Evolutionary conservation across 2,888 invertebrate genomes (phyloP).

Genomic region (Chrysolina haemoptera): DNA sequence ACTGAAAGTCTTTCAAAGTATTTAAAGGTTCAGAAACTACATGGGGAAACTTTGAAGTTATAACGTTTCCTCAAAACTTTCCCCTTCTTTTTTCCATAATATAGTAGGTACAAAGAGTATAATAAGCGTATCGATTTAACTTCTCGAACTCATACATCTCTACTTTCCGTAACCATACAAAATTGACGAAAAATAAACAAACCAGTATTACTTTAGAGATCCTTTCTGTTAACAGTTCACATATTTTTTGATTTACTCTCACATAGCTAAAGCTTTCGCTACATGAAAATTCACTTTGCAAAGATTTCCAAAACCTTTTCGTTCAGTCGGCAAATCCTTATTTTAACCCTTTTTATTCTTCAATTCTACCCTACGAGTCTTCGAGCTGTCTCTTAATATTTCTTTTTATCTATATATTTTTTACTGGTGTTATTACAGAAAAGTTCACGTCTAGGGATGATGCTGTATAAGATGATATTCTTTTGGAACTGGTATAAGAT

Average conservation of each 20-base stretch:
- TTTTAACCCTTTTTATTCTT: conserved; percentile 48
- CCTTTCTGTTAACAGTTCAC: conserved; percentile 27
- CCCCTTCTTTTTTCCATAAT: no score
- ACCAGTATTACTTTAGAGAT: conserved; percentile 5
- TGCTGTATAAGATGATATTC: not conserved
- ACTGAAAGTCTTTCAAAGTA: no score
- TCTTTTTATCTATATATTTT: conserved; percentile 35
- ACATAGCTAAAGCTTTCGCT: conserved; percentile 45
- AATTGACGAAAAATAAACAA: conserved; percentile 19
- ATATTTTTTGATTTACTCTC: conserved; percentile 49
- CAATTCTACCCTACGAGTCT: conserved; percentile 22
- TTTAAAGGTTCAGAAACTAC: no score
- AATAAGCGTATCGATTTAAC: no score
- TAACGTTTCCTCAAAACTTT: no score
- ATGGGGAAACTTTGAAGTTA: no score
- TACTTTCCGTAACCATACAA: not conserved
- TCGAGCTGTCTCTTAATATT: conserved; percentile 39
- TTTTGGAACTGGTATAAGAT: not conserved
- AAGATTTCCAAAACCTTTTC: conserved; percentile 55
- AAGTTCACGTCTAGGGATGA: conserved; percentile 17
- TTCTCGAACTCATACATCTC: no score
- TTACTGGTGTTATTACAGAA: conserved; percentile 33
- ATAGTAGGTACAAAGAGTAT: no score
- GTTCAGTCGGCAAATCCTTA: conserved; percentile 48
- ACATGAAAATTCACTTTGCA: conserved; percentile 57